phyloP scores from a whole-genome alignment of 2,113 vertebrate genomes.

The Taxidea taxus region DNA sequence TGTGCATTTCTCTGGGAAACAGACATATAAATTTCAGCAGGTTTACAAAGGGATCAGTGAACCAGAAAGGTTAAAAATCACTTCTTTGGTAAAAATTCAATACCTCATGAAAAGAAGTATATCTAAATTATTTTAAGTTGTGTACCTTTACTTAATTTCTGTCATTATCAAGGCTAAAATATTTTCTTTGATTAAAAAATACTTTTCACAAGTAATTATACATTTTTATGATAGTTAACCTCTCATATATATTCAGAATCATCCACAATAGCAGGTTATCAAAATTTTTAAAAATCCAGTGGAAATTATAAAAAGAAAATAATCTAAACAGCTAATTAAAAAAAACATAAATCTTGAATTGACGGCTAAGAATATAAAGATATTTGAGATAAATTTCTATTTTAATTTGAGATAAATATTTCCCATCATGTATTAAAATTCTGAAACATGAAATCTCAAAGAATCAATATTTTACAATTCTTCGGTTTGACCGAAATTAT shows the following conservation, averaged over 20 bases:
- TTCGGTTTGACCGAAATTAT: background rate
- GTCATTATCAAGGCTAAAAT: background rate
- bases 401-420: conserved; percentile 45
- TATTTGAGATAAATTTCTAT: background rate
- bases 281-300: background rate
- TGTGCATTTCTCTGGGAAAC: background rate
- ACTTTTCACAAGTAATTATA: background rate
- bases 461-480: background rate
- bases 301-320: background rate
- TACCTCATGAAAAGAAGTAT: background rate
- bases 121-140: background rate
- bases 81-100: background rate
- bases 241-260: background rate
- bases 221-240: background rate
- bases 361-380: background rate
- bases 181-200: background rate
- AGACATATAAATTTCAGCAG: background rate
- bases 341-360: background rate
- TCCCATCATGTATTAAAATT: background rate
- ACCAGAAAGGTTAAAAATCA: background rate
- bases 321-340: background rate
- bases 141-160: background rate
- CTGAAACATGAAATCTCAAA: background rate
- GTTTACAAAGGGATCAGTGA: background rate
- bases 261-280: background rate